Evolutionary conservation across 2,113 vertebrate genomes (phyloP), one percentile per base, ranked within the genome.

Genomic region (Tetrao urogallus): DNA sequence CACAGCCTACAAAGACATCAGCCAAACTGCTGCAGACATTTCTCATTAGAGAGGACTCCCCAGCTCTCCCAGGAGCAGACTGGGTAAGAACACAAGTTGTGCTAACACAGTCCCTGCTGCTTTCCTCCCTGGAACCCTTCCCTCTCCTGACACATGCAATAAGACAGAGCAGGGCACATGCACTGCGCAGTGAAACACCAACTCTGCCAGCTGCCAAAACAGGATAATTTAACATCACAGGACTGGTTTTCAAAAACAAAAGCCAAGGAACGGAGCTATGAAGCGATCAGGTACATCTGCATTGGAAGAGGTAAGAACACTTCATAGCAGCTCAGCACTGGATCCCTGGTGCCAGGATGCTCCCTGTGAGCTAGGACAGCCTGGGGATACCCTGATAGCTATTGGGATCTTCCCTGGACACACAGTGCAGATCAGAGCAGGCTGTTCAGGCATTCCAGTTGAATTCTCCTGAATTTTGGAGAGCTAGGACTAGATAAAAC

Each of bases 361-460:
- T 69, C 25, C 18, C 25, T 27, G 58, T 38, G 60, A 70, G 15
- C 25, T 6, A 22, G 67, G 82, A 66, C 38, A 60, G 8, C 11
- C 6, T 28, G 21, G 66, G 47, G 61, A 36, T 48, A 0, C 1
- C 8, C 38, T 52, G 56, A 7, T 19, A 47, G 43, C 30, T 4
- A 0, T 13, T 17, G 38, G 9, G 64, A 86, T 45, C 67, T 48
- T 8, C 1, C 43, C 2, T 10, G n/a, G 54, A 24, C 9, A 5
- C 20, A 34, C n/a, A 21, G 25, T 0, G 4, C 56, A 52, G 21
- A 45, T 3, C 66, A 57, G 57, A 32, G 32, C 52, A 81, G 52
- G 14, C 45, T 63, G 6, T 10, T 17, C 11, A 13, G 13, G 13
- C 1, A 40, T 40, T 40, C 40, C 38, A 38, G 38, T 38, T 38